phyloP scores from a whole-genome alignment of 2,113 vertebrate species.

The Carettochelys insculpta region DNA sequence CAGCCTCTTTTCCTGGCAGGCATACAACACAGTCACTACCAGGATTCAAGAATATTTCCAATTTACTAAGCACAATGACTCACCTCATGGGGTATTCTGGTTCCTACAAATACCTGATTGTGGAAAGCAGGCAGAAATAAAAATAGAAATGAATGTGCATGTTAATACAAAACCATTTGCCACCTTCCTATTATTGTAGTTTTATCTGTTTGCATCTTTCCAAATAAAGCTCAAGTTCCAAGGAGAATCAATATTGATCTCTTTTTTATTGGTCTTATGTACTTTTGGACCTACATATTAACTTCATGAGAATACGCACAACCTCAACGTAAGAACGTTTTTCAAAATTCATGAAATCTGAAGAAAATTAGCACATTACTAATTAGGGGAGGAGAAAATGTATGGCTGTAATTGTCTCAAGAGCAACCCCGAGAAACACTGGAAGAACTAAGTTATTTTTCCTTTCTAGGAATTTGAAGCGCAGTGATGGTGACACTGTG shows the following conservation, averaged over 20 bases:
- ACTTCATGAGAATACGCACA: not conserved
- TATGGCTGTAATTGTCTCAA: not conserved
- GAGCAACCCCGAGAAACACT: not conserved
- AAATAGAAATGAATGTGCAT: not conserved
- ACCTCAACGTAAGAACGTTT: not conserved
- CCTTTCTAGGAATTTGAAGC: not conserved
- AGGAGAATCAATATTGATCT: not conserved
- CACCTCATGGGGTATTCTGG: not conserved
- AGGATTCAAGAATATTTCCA: conserved; percentile 32
- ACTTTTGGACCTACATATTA: not conserved
- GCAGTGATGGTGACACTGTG: not conserved
- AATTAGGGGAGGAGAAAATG: not conserved
- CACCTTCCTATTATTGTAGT: not conserved
- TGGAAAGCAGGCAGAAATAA: not conserved
- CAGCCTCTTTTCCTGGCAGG: too few relatives aligned
- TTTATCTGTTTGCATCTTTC: conserved; percentile 1
- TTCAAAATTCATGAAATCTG: not conserved
- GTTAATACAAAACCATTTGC: not conserved
- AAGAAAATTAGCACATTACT: not conserved
- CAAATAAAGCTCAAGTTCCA: not conserved
- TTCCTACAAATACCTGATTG: conserved; percentile 29
- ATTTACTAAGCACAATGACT: conserved; percentile 41
- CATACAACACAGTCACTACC: too few relatives aligned
- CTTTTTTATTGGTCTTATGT: not conserved
- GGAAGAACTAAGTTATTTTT: not conserved